phyloP scores from a whole-genome alignment of 2,797 vertebrate genomes.

The Channa striata region DNA sequence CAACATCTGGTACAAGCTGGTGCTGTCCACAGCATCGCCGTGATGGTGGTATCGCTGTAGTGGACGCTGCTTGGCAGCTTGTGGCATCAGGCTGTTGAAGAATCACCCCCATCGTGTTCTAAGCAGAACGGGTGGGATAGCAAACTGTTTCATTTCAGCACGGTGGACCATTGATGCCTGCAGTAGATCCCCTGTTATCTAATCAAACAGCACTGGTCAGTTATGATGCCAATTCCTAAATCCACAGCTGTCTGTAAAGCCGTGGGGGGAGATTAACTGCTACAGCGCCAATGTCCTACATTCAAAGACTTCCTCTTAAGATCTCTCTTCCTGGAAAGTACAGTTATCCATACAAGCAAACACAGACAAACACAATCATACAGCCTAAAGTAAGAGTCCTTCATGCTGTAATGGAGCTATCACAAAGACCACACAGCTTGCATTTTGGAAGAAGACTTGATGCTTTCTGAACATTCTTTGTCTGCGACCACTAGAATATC shows the following conservation, averaged over 20 bases:
- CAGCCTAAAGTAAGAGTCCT: conserved; percentile 81
- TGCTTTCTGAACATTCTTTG: conserved; percentile 77
- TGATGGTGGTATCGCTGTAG: conserved; percentile 67
- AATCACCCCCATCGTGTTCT: conserved; percentile 80
- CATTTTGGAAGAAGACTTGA: conserved; percentile 82
- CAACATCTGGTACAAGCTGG: conserved; percentile 85
- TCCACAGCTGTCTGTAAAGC: conserved; percentile 83
- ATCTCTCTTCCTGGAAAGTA: conserved; percentile 83
- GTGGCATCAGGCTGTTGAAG: conserved; percentile 76
- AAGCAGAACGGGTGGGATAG: conserved; percentile 74
- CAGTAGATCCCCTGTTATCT: conserved; percentile 85
- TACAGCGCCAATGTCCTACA: conserved; percentile 83
- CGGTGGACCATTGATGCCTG: conserved; percentile 80
- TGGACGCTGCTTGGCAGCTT: conserved; percentile 79
- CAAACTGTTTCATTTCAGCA: conserved; percentile 83
- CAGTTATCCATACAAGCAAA: conserved; percentile 81
- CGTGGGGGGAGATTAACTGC: conserved; percentile 85
- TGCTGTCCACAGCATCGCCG: conserved; percentile 66
- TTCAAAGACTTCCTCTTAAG: conserved; percentile 86
- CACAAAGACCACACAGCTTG: conserved; percentile 85
- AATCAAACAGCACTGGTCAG: conserved; percentile 87
- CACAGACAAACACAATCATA: conserved; percentile 73
- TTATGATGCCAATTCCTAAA: conserved; percentile 85
- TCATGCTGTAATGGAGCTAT: conserved; percentile 82
- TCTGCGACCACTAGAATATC: conserved; percentile 74